Evolutionary conservation across 2,113 vertebrate species (phyloP), one percentile per base, ranked within the genome.

Genomic region (Tor tambroides): DNA sequence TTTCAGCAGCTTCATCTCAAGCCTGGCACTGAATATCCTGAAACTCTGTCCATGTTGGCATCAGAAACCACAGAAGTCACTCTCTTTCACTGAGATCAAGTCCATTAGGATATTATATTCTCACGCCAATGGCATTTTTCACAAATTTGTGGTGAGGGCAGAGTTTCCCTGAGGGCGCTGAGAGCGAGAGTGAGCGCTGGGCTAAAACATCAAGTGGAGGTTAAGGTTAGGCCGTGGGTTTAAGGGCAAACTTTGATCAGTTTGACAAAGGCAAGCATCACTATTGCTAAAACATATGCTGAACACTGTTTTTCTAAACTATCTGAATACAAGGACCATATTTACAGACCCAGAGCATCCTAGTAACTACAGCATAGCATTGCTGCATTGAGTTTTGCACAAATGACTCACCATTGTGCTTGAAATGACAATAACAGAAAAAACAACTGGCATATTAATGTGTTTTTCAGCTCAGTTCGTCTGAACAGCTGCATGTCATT

Each of bases 191-290:
- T 72, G 69, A 72, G 9, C 0, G 4, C 19, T 41, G 69, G 9
- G 23, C 56, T 61, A 61, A 61, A 61, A 61, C 56, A 61, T 61
- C 56, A 23, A 61, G 56, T n/a, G 56, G 71, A 74, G 35, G 71
- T 74, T 41, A 6, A 74, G 35, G 71, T 74, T 74, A 74, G 71
- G 69, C 69, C 2, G 4, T 41, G 69, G 21, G 35, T 74, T 74
- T 74, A 74, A 74, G 71, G 71, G 35, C 71, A 1, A 21, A 74
- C 71, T 74, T 74, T 74, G 71, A 72, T 72, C 69, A n/a, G 69
- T 23, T 12, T 41, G 35, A 41, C 56, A 61, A 21, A 41, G 35
- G 10, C 8, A 41, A 72, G 35, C 35, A 5, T 72, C 35, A 41
- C 69, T 72, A 41, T 41, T n/a, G 10, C 35, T 41, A 38, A 41